phyloP scores from a whole-genome alignment of 2,797 vertebrate genomes.

The Scolopax rusticola region DNA sequence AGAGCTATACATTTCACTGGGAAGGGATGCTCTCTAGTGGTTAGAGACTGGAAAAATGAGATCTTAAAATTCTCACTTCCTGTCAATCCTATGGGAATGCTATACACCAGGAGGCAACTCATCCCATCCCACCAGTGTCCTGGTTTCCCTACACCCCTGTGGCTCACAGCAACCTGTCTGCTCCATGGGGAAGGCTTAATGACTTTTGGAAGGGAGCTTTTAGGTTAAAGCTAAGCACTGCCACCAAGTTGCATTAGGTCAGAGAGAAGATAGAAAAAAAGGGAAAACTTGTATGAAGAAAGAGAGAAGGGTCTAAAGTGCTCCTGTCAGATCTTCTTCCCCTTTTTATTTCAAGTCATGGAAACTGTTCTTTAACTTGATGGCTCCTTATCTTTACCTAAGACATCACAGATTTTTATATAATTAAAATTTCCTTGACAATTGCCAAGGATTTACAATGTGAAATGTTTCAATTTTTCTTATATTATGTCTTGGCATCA shows the following conservation, averaged over 20 bases:
- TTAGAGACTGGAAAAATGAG: background rate
- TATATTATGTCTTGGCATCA: constrained; percentile 77
- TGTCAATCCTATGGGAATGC: background rate
- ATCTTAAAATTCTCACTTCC: constrained; percentile 12
- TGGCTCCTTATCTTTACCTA: constrained; percentile 42
- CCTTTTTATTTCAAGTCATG: background rate
- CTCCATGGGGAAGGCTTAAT: background rate
- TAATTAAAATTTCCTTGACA: constrained; percentile 78
- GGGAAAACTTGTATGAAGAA: background rate
- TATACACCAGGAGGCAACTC: background rate
- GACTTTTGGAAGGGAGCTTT: background rate
- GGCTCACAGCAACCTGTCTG: background rate
- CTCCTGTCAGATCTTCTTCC: background rate
- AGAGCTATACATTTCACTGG: constrained; percentile 46
- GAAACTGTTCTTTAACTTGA: constrained; percentile 35
- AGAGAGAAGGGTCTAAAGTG: background rate
- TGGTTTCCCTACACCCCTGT: background rate
- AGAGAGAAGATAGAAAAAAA: background rate
- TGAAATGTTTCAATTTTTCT: constrained; percentile 78
- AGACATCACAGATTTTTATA: constrained; percentile 50
- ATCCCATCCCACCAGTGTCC: background rate
- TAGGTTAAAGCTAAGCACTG: background rate
- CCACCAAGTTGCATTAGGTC: background rate
- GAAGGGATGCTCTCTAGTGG: constrained; percentile 74
- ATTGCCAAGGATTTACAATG: constrained; percentile 77